A percentile compares a stretch with the other conserved stretches of the same genome.
Evolutionary conservation across 2,797 vertebrate genomes (phyloP).

Genomic region (Onychomys torridus): DNA sequence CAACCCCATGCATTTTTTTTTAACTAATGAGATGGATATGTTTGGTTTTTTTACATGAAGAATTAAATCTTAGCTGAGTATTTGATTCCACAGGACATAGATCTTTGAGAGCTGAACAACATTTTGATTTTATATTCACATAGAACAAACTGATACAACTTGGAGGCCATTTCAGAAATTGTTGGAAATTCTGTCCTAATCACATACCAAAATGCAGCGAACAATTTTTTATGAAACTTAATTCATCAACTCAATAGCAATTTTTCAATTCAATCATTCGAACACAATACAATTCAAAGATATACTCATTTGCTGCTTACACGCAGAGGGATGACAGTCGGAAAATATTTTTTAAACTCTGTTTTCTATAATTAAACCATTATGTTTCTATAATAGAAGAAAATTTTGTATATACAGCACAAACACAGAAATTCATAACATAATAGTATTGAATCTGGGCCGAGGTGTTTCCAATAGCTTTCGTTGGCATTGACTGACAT

Average conservation of each 20-base stretch:
- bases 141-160: neutral
- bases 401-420: neutral
- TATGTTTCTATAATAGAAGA: neutral
- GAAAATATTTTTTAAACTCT: neutral
- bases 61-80: neutral
- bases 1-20: no score
- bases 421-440: neutral
- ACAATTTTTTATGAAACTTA: neutral
- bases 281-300: neutral
- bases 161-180: neutral
- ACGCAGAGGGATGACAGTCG: neutral
- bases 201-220: neutral
- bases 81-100: neutral
- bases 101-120: neutral
- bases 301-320: neutral
- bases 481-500: neutral
- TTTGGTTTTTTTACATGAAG: neutral
- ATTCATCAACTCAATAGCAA: neutral
- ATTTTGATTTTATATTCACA: neutral
- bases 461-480: neutral
- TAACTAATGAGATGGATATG: neutral
- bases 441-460: neutral
- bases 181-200: neutral
- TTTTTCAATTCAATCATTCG: neutral
- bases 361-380: neutral